Conservation (phyloP, 2,113 vertebrate genomes). For the Thamnophis sirtalis region DNA sequence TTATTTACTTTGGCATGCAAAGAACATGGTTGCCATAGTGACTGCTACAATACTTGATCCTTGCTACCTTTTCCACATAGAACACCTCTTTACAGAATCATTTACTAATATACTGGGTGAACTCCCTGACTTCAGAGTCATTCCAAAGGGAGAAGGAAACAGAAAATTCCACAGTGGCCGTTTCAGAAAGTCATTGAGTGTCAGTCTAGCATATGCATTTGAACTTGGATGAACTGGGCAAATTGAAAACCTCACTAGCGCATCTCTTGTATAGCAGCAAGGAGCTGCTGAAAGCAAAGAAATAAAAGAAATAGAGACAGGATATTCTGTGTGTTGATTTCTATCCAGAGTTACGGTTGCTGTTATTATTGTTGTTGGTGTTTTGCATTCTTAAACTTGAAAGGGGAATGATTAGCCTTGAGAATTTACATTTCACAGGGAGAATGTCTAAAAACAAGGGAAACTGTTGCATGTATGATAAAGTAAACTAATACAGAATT, state of each 20-base stretch:
- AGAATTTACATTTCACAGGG: neutral
- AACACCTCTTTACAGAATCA: slow-evolving; percentile 48
- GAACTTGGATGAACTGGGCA: neutral
- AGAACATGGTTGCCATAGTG: slow-evolving; percentile 57
- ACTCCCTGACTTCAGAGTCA: slow-evolving; percentile 33
- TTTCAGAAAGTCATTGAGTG: neutral
- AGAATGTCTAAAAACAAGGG: neutral
- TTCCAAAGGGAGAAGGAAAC: neutral
- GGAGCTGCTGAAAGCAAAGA: neutral
- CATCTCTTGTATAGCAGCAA: neutral
- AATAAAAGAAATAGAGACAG: neutral
- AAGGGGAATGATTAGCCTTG: neutral
- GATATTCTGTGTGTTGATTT: neutral
- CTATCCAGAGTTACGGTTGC: neutral
- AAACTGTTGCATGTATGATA: neutral
- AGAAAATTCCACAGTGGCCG: neutral
- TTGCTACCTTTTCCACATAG: slow-evolving; percentile 38
- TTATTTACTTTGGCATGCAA: slow-evolving; percentile 40
- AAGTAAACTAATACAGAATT: neutral
- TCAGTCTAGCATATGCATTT: neutral
- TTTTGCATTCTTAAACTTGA: neutral
- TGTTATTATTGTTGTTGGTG: neutral
- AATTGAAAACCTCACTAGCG: neutral
- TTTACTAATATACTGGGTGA: slow-evolving; percentile 20
- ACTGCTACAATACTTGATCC: slow-evolving; percentile 52